phyloP scores from a whole-genome alignment of 1,140 invertebrate species.

The Ylistrum balloti region DNA sequence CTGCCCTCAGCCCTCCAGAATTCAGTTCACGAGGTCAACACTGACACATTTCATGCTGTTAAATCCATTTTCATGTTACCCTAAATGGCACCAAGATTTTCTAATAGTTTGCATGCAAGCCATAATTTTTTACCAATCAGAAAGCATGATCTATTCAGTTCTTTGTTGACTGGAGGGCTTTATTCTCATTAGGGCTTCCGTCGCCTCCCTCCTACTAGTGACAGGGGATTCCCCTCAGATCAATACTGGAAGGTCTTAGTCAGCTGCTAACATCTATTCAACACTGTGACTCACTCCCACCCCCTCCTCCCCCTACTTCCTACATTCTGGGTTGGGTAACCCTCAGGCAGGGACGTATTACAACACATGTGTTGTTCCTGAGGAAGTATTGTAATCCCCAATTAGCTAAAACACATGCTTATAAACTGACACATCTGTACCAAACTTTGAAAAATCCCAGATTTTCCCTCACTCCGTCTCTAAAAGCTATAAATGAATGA shows the following conservation, averaged over 20 bases:
- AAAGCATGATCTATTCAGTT: not conserved
- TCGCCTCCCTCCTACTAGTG: not conserved
- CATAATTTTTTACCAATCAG: not conserved
- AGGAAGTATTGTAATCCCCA: constrained; percentile 26
- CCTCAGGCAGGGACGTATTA: not conserved
- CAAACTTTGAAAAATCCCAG: not conserved
- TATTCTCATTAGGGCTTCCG: constrained; percentile 1
- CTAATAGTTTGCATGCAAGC: not conserved
- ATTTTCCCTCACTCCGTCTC: not conserved
- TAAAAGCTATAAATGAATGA: not conserved
- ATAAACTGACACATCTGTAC: constrained; percentile 27
- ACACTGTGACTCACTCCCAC: not conserved
- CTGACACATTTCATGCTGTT: not conserved
- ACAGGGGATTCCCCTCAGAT: constrained; percentile 3
- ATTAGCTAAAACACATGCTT: constrained; percentile 18
- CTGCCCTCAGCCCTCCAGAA: not conserved
- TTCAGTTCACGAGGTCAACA: not conserved
- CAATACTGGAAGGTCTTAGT: not conserved
- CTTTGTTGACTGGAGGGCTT: constrained; percentile 32
- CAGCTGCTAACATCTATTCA: not conserved
- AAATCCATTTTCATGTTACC: constrained; percentile 34
- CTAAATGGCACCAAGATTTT: constrained; percentile 17
- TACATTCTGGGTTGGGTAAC: not conserved
- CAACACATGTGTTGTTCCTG: not conserved
- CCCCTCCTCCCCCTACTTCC: not conserved